A percentile compares a stretch with the other conserved stretches of the same genome.
phyloP scores from a whole-genome alignment of 2,888 invertebrate genomes.

The Amiota communis region DNA sequence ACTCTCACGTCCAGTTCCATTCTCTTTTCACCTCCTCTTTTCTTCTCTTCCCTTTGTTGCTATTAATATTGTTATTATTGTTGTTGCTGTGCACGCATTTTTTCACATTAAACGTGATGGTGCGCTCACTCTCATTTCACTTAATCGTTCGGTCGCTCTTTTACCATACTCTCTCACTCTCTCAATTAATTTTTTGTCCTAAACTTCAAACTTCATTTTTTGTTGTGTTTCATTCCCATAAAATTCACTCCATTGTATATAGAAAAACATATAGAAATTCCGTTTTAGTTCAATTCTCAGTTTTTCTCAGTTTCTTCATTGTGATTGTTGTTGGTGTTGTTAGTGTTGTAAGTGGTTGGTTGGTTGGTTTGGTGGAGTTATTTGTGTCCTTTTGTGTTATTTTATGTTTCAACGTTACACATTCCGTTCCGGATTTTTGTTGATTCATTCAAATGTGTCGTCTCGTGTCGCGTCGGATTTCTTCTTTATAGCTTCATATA shows the following conservation, averaged over 20 bases:
- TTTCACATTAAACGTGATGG: no score
- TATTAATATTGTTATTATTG: no score
- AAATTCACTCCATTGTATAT: not conserved
- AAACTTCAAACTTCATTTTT: not conserved
- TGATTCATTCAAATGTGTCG: not conserved
- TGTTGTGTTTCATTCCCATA: slow-evolving; percentile 3
- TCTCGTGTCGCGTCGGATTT: no score
- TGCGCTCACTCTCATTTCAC: no score
- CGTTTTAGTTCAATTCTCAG: no score
- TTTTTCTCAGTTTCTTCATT: no score
- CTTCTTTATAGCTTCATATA: not conserved
- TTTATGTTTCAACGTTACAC: not conserved
- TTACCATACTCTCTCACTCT: no score
- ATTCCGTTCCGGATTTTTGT: slow-evolving; percentile 5
- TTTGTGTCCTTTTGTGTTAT: not conserved
- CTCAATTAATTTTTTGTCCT: not conserved
- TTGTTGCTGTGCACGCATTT: no score
- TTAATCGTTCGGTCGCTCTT: no score
- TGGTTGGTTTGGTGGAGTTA: not conserved
- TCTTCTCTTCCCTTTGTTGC: no score
- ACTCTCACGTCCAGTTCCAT: no score
- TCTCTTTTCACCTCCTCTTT: no score
- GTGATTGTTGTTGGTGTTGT: not conserved
- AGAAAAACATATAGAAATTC: not conserved
- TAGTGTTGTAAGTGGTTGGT: not conserved